Percentiles rank a stretch among this genome's conserved stretches.
Conservation (phyloP, 1,140 invertebrate species). For the Acarapis woodi region DNA sequence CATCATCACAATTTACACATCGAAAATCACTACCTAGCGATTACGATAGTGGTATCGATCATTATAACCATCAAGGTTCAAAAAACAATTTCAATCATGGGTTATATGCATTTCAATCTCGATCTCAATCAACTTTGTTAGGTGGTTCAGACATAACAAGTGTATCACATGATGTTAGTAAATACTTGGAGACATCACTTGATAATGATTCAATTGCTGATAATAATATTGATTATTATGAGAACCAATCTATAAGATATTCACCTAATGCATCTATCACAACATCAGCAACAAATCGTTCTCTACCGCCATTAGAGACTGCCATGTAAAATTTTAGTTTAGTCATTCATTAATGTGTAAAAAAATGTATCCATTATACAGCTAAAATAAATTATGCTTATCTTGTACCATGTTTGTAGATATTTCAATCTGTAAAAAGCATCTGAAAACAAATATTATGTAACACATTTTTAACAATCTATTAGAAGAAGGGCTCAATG, state of each 20-base stretch:
- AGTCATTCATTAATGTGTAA: no score
- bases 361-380: no score
- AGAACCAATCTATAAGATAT: conserved; percentile 1
- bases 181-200: conserved; percentile 9
- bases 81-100: neutral
- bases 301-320: conserved; percentile 9
- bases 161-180: neutral
- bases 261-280: conserved; percentile 4
- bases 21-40: neutral
- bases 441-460: no score
- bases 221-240: conserved; percentile 6
- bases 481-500: no score
- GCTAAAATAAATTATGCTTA: no score
- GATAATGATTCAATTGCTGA: conserved; percentile 7
- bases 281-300: neutral
- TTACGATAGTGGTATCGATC: neutral
- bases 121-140: conserved; percentile 2
- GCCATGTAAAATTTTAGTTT: conserved; percentile 10
- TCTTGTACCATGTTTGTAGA: no score
- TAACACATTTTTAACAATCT: no score
- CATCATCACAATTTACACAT: no score
- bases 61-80: no score
- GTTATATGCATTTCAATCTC: neutral
- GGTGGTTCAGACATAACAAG: neutral
- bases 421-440: no score